Percentiles rank a stretch among this genome's conserved stretches.
phyloP scores from a whole-genome alignment of 2,888 invertebrate genomes.

The Noctua comes region DNA sequence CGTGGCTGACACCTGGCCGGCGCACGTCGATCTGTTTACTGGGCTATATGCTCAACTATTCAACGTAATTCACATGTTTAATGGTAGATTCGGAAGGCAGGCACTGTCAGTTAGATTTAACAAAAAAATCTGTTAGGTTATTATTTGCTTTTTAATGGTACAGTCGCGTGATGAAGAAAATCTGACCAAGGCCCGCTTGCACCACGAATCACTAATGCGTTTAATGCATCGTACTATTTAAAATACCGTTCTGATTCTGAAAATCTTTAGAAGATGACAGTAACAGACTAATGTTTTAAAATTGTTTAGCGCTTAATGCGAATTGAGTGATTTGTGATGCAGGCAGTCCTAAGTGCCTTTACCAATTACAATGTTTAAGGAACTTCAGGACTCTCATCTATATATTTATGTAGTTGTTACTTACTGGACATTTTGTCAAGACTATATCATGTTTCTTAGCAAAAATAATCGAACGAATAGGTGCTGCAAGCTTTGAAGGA shows the following conservation, averaged over 20 bases:
- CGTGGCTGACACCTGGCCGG: constrained; percentile 57
- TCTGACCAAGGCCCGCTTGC: neutral
- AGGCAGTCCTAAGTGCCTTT: neutral
- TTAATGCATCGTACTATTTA: neutral
- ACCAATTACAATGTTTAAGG: neutral
- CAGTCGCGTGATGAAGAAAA: neutral
- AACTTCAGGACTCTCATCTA: neutral
- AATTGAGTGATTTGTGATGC: neutral
- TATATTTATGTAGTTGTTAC: neutral
- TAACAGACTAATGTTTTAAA: neutral
- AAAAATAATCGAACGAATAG: neutral
- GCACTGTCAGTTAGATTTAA: constrained; percentile 3
- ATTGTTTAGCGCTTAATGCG: neutral
- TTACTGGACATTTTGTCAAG: neutral
- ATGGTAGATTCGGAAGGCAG: constrained; percentile 5
- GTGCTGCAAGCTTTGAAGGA: neutral
- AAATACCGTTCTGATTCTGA: neutral
- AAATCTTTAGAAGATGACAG: neutral
- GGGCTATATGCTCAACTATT: constrained; percentile 28
- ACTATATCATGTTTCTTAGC: neutral
- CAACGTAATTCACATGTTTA: constrained; percentile 32
- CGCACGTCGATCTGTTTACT: constrained; percentile 44
- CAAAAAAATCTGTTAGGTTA: neutral
- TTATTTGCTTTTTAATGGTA: neutral
- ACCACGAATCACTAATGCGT: neutral